Percentiles rank a stretch among this genome's conserved stretches.
These are phyloP conservation scores for Periophthalmus modestus DNA, from an alignment of 2,113 vertebrate species.

Conservation along the genomic window DNA sequence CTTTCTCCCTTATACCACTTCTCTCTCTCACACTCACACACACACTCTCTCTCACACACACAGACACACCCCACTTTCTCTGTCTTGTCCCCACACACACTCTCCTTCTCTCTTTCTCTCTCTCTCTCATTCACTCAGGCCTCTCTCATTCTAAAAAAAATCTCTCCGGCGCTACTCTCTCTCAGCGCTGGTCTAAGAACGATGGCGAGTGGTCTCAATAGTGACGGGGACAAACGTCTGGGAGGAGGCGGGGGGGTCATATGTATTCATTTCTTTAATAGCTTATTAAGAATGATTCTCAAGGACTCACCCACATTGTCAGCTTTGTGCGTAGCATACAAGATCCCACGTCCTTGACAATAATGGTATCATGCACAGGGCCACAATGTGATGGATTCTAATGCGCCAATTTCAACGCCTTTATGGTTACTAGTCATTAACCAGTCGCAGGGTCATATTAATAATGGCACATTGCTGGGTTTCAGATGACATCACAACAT, in stretches of 20 bases:
- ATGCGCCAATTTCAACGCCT: slow-evolving; percentile 3
- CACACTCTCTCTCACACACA: no score
- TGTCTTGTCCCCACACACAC: no score
- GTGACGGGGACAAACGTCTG: slow-evolving; percentile 56
- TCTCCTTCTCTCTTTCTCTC: slow-evolving; percentile 26
- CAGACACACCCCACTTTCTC: no score
- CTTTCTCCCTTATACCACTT: no score
- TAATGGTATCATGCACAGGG: slow-evolving; percentile 12
- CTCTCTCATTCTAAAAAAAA: slow-evolving; percentile 34
- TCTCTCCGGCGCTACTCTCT: slow-evolving; percentile 34
- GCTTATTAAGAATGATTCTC: slow-evolving; percentile 61
- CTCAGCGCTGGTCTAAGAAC: slow-evolving; percentile 71
- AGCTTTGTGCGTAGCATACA: slow-evolving; percentile 11
- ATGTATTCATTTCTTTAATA: slow-evolving; percentile 75
- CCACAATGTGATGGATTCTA: slow-evolving; percentile 27
- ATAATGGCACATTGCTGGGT: not conserved
- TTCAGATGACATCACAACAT: no score
- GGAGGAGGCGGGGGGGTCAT: slow-evolving; percentile 36
- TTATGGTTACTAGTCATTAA: slow-evolving; percentile 8
- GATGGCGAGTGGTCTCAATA: slow-evolving; percentile 73
- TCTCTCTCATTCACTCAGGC: slow-evolving; percentile 26
- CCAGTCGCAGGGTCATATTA: not conserved
- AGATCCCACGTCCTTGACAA: slow-evolving; percentile 55
- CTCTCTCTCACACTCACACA: no score
- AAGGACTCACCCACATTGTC: slow-evolving; percentile 65